These are phyloP conservation scores for Aspidoscelis tigris DNA, from an alignment of 2,113 vertebrate genomes.

Conservation along the genomic window DNA sequence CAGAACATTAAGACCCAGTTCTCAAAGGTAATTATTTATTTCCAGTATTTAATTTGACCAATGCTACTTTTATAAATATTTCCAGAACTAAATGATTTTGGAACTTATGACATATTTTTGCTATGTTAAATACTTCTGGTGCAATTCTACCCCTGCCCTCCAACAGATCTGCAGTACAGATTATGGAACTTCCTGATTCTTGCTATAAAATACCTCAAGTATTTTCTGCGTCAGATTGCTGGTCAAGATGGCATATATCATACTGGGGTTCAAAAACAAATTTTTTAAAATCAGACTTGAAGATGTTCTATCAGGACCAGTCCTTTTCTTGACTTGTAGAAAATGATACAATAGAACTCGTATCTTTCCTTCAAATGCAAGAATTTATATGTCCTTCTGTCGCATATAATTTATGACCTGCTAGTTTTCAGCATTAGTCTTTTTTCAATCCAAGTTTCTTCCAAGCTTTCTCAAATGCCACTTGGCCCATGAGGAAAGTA, in stretches of 20 bases:
- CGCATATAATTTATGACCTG: neutral
- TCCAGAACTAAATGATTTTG: neutral
- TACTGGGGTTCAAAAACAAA: neutral
- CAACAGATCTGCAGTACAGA: constrained; percentile 11
- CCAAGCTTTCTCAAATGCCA: constrained; percentile 80
- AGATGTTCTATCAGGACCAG: neutral
- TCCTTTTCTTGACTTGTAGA: constrained; percentile 21
- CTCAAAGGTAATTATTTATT: too few species aligned
- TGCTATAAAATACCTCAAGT: neutral
- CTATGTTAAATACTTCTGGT: neutral
- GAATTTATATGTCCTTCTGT: constrained; percentile 5
- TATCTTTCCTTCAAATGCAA: constrained; percentile 32
- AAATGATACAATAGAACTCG: constrained; percentile 26
- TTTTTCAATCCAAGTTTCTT: constrained; percentile 68
- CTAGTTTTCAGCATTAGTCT: constrained; percentile 45
- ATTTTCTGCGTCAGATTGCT: neutral
- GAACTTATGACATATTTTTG: neutral
- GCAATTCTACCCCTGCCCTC: neutral
- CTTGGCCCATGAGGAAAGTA: constrained; percentile 90
- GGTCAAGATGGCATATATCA: constrained; percentile 8
- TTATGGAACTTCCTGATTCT: constrained; percentile 11
- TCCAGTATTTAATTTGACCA: neutral
- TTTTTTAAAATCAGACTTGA: neutral
- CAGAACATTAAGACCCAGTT: too few species aligned
- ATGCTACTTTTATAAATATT: neutral